phyloP scores from a whole-genome alignment of 2,113 vertebrate genomes.

The Dissostichus mawsoni region DNA sequence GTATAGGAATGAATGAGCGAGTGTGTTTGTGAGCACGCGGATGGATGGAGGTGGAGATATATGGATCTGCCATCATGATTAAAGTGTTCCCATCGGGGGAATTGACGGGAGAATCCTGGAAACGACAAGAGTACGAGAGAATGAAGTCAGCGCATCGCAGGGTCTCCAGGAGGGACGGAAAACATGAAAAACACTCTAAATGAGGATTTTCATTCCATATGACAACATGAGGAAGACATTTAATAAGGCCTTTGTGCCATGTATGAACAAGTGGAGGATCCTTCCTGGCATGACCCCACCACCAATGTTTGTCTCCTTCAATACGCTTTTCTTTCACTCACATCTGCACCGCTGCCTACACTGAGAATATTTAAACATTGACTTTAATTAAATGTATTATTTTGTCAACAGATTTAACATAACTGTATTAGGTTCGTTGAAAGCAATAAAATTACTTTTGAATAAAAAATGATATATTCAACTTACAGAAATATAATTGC shows the following conservation, averaged over 20 bases:
- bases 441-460: no score
- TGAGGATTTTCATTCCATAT: slow-evolving; percentile 71
- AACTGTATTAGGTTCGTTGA: no score
- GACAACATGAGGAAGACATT: slow-evolving; percentile 53
- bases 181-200: slow-evolving; percentile 58
- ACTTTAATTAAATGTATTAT: no score
- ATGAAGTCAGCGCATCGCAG: slow-evolving; percentile 2
- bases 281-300: neutral
- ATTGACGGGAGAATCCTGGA: slow-evolving; percentile 33
- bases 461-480: no score
- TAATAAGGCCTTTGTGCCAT: slow-evolving; percentile 49
- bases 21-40: neutral
- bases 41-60: slow-evolving; percentile 32
- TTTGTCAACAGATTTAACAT: no score
- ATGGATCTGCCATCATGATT: slow-evolving; percentile 65
- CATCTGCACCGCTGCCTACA: slow-evolving; percentile 1
- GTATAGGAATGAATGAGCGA: slow-evolving; percentile 36
- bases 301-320: slow-evolving; percentile 1
- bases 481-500: no score
- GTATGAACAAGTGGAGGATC: slow-evolving; percentile 7
- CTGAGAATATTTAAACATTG: no score
- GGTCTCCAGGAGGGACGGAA: slow-evolving; percentile 37
- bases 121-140: slow-evolving; percentile 7
- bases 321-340: slow-evolving; percentile 6
- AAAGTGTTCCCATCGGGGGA: slow-evolving; percentile 59